phyloP scores from a whole-genome alignment of 2,888 invertebrate species.

The Cyclophora punctaria region DNA sequence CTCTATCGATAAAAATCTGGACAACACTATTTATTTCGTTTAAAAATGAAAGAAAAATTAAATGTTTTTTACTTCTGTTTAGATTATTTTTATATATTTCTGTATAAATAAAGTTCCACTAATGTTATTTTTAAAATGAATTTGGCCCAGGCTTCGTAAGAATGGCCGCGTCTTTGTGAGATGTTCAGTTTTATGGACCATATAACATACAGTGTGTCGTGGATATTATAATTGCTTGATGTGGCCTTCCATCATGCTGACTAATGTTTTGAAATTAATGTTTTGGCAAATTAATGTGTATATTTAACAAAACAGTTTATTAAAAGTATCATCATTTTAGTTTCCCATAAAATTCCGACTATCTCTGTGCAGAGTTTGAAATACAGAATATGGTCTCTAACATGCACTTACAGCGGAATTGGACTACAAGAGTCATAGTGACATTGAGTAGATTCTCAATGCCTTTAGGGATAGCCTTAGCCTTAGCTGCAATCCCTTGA shows the following conservation, averaged over 20 bases:
- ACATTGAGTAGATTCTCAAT: no score
- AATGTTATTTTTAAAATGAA: conserved; percentile 9
- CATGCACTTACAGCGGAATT: no score
- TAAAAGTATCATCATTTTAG: no score
- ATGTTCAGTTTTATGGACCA: conserved; percentile 35
- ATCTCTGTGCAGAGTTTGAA: no score
- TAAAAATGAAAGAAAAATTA: conserved; percentile 2
- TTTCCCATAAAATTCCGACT: no score
- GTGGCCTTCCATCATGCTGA: conserved; percentile 16
- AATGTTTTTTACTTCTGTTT: not conserved
- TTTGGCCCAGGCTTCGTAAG: conserved; percentile 13
- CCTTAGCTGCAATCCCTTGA: no score
- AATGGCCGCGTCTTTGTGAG: conserved; percentile 22
- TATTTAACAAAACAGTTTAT: no score
- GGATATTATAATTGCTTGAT: conserved; percentile 33
- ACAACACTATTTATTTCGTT: conserved; percentile 8
- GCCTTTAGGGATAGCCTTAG: no score
- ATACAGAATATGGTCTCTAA: no score
- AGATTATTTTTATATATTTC: conserved; percentile 8
- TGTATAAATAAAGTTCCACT: conserved; percentile 3
- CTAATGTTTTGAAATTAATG: conserved; percentile 1
- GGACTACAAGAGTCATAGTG: no score
- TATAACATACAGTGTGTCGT: conserved; percentile 36
- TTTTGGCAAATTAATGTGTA: no score
- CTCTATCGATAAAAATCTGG: conserved; percentile 15